Evolutionary conservation across 2,113 vertebrate species (phyloP), one percentile per base, ranked within the genome.

Genomic region (Girardinichthys multiradiatus): DNA sequence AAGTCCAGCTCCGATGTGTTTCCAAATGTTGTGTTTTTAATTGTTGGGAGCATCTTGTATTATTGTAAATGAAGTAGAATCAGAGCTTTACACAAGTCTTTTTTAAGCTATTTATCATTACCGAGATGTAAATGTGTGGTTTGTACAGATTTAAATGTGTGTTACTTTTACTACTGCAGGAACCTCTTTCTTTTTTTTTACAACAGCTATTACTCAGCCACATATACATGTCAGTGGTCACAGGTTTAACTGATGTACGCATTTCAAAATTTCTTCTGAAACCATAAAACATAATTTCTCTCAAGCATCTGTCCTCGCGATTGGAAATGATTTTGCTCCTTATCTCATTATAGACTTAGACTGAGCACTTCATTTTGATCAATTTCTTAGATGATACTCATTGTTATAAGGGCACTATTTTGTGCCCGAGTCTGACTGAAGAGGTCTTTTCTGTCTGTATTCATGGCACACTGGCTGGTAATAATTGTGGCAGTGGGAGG

Each of bases 21-120:
- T 90, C 74, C 70, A 65, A 84, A 75, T 30, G 35, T 74, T 77
- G 66, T 87, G 86, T 87, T 90, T 89, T 90, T 79, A 70, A 86
- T 31, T 68, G 51, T 85, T 77, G 45, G 80, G 62, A 76, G 64
- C 57, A 79, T 70, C 86, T 72, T 81, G 74, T 80, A 70, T 72
- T 54, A 75, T 81, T 77, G 51, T 61, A 80, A 70, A 73, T 12
- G 1, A 74, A 27, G 59, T 75, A 73, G 64, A 75, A 42, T 76
- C 68, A 75, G 74, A 70, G 63, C 67, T 81, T 75, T 45, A 62
- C 73, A 45, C 42, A 42, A 35, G 9, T 79, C 48, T 77, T 62
- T 70, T 48, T 21, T 11, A 45, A 69, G 4, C 8, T 61, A 64
- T 78, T 70, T 19, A 68, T 72, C 48, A 70, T 61, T 73, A 28